Percentiles rank a stretch among this genome's conserved stretches.
phyloP scores from a whole-genome alignment of 2,113 vertebrate species.

The Eudyptes chrysolophus region DNA sequence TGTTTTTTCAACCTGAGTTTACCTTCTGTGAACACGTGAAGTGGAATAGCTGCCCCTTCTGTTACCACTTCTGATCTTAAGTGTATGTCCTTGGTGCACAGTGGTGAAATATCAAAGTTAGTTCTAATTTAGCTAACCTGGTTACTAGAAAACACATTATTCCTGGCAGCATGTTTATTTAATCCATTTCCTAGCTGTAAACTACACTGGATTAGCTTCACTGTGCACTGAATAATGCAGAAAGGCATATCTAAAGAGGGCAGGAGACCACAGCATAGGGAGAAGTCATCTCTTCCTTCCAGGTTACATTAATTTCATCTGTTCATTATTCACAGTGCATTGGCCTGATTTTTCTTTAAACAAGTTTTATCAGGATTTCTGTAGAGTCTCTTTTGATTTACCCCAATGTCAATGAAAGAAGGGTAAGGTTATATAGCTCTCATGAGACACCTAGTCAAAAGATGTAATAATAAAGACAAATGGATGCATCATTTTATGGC shows the following conservation, averaged over 20 bases:
- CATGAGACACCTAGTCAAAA: not conserved
- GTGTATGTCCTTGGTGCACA: not conserved
- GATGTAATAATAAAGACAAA: not conserved
- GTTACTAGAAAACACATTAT: not conserved
- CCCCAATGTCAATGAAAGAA: not conserved
- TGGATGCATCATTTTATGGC: not conserved
- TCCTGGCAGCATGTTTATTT: not conserved
- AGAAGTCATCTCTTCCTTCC: not conserved
- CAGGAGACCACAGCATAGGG: not conserved
- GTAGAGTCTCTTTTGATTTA: not conserved
- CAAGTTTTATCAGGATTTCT: not conserved
- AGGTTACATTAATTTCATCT: not conserved
- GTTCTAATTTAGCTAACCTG: not conserved
- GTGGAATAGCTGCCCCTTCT: not conserved
- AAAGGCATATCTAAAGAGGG: not conserved
- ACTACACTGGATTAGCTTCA: not conserved
- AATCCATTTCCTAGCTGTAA: not conserved
- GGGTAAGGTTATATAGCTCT: not conserved
- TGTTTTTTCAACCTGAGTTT: not conserved
- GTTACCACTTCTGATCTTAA: not conserved
- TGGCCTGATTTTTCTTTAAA: not conserved
- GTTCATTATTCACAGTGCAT: not conserved
- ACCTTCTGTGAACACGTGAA: not conserved
- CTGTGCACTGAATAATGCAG: not conserved
- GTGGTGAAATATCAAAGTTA: not conserved